Conservation (phyloP, 2,113 vertebrate species). For the Sardina pilchardus region DNA sequence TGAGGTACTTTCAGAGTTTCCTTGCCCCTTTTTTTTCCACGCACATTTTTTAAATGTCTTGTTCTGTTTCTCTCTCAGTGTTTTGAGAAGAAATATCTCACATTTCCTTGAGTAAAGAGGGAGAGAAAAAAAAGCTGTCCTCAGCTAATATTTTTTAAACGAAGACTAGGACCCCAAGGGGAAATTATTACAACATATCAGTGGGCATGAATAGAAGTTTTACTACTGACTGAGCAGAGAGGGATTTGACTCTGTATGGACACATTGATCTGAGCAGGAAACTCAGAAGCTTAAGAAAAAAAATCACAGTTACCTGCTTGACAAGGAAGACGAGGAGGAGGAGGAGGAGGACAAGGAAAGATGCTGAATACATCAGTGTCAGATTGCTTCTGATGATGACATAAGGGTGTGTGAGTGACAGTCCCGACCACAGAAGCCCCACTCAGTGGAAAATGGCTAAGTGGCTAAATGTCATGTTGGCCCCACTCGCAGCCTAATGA, state of each 20-base stretch:
- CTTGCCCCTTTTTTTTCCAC: not conserved
- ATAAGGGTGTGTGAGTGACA: slow-evolving; percentile 21
- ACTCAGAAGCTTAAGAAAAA: not conserved
- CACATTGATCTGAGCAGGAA: not conserved
- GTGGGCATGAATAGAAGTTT: not conserved
- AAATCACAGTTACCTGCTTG: not conserved
- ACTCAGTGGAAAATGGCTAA: slow-evolving; percentile 23
- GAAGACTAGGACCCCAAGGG: not conserved
- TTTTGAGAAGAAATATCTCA: not conserved
- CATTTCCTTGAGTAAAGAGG: not conserved
- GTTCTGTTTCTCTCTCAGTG: not conserved
- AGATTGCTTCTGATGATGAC: slow-evolving; percentile 24
- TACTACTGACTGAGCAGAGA: not conserved
- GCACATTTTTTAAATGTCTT: not conserved
- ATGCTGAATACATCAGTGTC: slow-evolving; percentile 20
- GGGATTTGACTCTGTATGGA: not conserved
- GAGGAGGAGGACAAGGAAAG: not conserved
- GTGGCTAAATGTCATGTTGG: slow-evolving; percentile 26
- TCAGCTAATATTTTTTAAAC: not conserved
- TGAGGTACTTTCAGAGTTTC: not conserved
- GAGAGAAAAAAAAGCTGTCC: not conserved
- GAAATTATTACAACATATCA: not conserved
- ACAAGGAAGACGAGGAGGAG: not conserved
- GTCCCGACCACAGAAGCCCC: not conserved
- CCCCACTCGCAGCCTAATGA: slow-evolving; percentile 20